phyloP scores from a whole-genome alignment of 1,140 invertebrate species.

The Pomacea maculata region DNA sequence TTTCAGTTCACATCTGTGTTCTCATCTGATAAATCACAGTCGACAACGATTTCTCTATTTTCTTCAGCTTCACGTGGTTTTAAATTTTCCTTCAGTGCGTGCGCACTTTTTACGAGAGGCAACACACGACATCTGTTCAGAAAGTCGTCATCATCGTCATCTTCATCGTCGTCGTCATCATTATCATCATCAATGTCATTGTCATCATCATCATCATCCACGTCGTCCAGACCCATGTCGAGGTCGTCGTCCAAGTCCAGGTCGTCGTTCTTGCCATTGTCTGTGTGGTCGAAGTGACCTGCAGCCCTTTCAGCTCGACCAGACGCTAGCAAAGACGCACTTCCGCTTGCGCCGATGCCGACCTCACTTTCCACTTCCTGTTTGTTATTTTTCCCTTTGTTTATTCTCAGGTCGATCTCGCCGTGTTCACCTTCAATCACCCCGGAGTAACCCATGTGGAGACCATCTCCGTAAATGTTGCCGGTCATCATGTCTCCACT shows the following conservation, averaged over 20 bases:
- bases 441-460: background rate
- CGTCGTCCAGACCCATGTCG: slow-evolving; percentile 29
- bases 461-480: background rate
- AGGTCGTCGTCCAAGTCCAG: slow-evolving; percentile 19
- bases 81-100: background rate
- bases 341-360: no score
- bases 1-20: slow-evolving; percentile 7
- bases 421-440: background rate
- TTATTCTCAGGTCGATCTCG: background rate
- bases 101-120: background rate
- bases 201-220: slow-evolving; percentile 9
- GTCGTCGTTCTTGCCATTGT: slow-evolving; percentile 30
- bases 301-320: background rate
- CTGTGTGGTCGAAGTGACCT: background rate
- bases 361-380: background rate
- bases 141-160: background rate
- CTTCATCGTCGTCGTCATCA: background rate
- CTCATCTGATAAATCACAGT: slow-evolving; percentile 1
- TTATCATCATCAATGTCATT: slow-evolving; percentile 5
- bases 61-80: background rate
- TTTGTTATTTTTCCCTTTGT: background rate
- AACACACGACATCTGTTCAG: background rate
- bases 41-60: background rate
- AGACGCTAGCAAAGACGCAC: background rate
- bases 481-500: slow-evolving; percentile 14